A percentile compares a stretch with the other conserved stretches of the same genome.
Evolutionary conservation across 2,797 vertebrate species (phyloP).

Genomic region (Numenius phaeopus): DNA sequence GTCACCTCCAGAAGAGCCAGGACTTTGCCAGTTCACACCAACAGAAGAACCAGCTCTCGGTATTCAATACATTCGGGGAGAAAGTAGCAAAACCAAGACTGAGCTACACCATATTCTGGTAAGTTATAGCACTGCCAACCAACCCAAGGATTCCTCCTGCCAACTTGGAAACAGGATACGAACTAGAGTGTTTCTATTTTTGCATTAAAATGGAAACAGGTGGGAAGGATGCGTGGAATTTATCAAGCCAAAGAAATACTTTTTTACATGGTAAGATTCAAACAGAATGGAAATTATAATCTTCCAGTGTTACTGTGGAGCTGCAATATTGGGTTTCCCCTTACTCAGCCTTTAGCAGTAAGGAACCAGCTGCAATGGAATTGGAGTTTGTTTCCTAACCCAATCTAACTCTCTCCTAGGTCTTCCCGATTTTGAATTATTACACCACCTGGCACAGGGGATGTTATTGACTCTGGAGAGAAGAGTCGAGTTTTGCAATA

Average conservation of each 20-base stretch:
- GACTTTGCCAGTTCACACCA: background rate
- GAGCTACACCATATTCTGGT: background rate
- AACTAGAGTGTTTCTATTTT: slow-evolving; percentile 72
- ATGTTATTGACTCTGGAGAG: slow-evolving; percentile 74
- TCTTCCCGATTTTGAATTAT: slow-evolving; percentile 69
- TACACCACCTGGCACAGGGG: slow-evolving; percentile 63
- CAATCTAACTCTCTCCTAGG: slow-evolving; percentile 55
- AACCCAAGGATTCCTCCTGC: background rate
- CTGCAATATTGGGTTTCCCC: slow-evolving; percentile 70
- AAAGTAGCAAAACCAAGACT: background rate
- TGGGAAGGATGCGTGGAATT: slow-evolving; percentile 67
- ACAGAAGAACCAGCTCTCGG: background rate
- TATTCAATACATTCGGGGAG: background rate
- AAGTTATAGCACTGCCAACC: background rate
- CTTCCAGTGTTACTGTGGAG: slow-evolving; percentile 45
- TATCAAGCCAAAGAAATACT: slow-evolving; percentile 69
- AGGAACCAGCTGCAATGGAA: slow-evolving; percentile 56
- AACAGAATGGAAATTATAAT: slow-evolving; percentile 73
- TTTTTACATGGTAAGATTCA: slow-evolving; percentile 64
- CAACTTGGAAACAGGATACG: slow-evolving; percentile 57
- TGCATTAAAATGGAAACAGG: slow-evolving; percentile 77
- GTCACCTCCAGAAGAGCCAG: background rate
- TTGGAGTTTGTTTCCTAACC: slow-evolving; percentile 64
- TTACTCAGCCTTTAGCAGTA: slow-evolving; percentile 71
- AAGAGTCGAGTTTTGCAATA: slow-evolving; percentile 62